Evolutionary conservation across 2,888 invertebrate species (phyloP), one percentile per base, ranked within the genome.

Genomic region (Ethmia dodecea): DNA sequence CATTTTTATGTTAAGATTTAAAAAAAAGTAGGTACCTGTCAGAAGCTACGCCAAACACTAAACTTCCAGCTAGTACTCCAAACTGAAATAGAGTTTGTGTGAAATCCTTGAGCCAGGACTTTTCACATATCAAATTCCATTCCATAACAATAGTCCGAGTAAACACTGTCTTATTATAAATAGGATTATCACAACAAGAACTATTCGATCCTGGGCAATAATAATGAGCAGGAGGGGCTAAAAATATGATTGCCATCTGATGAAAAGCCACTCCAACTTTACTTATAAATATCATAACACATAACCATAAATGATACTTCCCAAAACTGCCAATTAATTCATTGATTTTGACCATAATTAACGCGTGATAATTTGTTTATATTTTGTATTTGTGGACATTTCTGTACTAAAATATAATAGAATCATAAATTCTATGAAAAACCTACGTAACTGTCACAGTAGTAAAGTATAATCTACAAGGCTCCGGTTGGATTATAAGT

Each of bases 41-140:
- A 2, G 94, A 89, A 31, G 91, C 79, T 68, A 90, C 89, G 56
- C 94, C 94, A 67, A 94, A 94, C 5, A 89, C 38, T 31, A 94
- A 86, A 59, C 92, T 93, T 27, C 94, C 94, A 16, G 92, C 52
- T 52, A 94, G 77, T 30, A 93, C 90, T 16, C 94, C 94, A 37
- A 91, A 67, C 90, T 94, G 94, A 38, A 93, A 91, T 37, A 93
- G 67, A 4, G 91, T 92, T 70, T 94, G 94, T 0, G 92, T 91
- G 14, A 93, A 78, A 57, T 92, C 91, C 2, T 89, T 86, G 41
- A 93, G 69, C 73, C 91, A 90, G 31, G 83, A 80, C 27, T 75
- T 87, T 2, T 88, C 87, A 63, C 94, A 94, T 13, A 94, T 92
- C 42, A 95, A 80, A 63, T 91, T 84, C 92, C 93, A 95, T 88